Evolutionary conservation across 2,113 vertebrate species (phyloP), one percentile per base, ranked within the genome.

Genomic region (Callionymus lyra): DNA sequence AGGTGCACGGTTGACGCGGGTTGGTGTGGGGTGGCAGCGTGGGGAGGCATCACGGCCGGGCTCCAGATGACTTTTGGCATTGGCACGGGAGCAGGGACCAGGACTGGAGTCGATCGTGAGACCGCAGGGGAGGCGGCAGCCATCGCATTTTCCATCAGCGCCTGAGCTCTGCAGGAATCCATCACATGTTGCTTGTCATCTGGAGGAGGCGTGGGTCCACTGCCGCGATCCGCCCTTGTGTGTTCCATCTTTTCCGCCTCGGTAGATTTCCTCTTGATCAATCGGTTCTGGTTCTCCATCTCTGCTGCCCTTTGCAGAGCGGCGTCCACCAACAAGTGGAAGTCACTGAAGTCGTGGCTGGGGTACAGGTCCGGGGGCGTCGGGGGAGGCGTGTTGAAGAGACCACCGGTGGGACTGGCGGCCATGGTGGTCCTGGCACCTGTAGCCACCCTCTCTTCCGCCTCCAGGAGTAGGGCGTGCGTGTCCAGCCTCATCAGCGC

Each of bases 301-400:
- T 97, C 93, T 0, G 91, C 91, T 0, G 93, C 91, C 56, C 87
- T 82, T 77, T 90, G 91, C 38, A 92, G 65, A 0, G 93, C 93
- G 9, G 90, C 90, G 6, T 97, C 93, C 43, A 93, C 90, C 53
- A 97, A 81, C 44, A 97, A 74, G 77, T 87, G 87, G 68, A 97
- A 81, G 69, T 93, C 86, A 34, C 93, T 93, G 82, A 97, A 97
- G 77, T 95, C 93, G 1, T 94, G 89, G 0, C 79, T 75, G 2
- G 86, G 85, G 2, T 86, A 87, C 41, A 89, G 84, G 72, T 91
- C 89, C 0, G 92, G 90, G 1, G 92, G 92, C 0, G 92, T 93
- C 0, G 90, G 88, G 0, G 92, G 93, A 2, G 86, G 86, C 0
- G 93, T 96, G 74, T 94, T 92, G 64, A 93, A 93, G 40, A 92